Evolutionary conservation across 2,797 vertebrate genomes (phyloP).

Genomic region (Setipinna tenuifilis): DNA sequence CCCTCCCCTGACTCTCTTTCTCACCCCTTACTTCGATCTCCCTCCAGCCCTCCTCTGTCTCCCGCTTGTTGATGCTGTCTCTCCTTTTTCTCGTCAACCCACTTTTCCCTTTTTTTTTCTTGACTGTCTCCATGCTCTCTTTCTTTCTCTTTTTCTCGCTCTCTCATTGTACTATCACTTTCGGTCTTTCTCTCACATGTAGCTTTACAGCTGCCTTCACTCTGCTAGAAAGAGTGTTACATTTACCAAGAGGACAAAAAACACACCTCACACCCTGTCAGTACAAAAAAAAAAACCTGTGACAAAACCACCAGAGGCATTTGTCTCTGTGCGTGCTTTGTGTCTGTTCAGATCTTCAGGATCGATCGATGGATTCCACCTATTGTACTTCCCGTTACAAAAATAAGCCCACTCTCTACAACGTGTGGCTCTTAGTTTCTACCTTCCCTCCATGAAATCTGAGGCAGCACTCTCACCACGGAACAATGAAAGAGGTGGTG

Average conservation of each 20-base stretch:
- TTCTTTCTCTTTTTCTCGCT: neutral
- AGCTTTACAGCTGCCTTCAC: neutral
- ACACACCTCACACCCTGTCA: slow-evolving; percentile 11
- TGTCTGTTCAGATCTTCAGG: neutral
- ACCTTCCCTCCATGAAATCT: neutral
- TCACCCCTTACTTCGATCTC: no score
- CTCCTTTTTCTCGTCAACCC: neutral
- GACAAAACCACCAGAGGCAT: neutral
- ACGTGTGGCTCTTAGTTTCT: neutral
- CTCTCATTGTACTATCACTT: neutral
- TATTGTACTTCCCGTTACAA: neutral
- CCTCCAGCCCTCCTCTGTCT: neutral
- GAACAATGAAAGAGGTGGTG: neutral
- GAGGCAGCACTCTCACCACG: neutral
- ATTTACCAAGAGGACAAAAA: neutral
- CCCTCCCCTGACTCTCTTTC: no score
- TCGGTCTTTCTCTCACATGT: neutral
- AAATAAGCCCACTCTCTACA: neutral
- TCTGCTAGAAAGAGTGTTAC: neutral
- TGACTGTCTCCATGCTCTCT: neutral
- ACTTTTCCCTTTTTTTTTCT: no score
- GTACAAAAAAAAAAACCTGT: neutral
- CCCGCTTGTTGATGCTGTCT: no score
- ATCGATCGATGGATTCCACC: neutral
- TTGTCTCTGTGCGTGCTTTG: neutral